Conservation (phyloP, 1,140 invertebrate genomes). For the Drosophila ananassae region DNA sequence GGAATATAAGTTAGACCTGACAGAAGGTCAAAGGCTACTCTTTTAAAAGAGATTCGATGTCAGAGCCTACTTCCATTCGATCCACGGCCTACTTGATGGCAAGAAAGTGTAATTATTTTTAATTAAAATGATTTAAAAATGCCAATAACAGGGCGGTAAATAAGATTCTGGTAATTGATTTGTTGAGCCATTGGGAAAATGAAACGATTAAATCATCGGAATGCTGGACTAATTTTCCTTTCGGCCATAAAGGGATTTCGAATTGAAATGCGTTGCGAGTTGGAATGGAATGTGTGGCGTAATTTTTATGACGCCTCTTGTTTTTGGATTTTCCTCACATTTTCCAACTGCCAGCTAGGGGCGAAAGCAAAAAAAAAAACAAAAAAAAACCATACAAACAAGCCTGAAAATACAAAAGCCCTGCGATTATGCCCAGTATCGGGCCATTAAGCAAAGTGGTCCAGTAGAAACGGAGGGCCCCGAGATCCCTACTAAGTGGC, state of each 20-base stretch:
- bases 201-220: not conserved
- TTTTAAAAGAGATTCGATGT: no score
- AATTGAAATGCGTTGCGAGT: constrained; percentile 5
- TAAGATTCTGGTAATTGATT: not conserved
- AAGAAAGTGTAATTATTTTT: no score
- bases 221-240: constrained; percentile 4
- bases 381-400: constrained; percentile 3
- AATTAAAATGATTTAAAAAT: not conserved
- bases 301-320: constrained; percentile 22
- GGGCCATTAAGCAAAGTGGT: constrained; percentile 29
- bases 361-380: not conserved
- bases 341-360: not conserved
- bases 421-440: constrained; percentile 21
- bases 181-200: not conserved
- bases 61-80: no score
- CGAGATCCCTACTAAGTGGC: constrained; percentile 2
- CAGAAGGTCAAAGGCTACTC: no score
- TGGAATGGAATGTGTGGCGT: not conserved
- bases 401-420: not conserved
- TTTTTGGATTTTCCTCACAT: constrained; percentile 11
- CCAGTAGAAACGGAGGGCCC: constrained; percentile 4
- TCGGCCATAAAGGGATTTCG: constrained; percentile 13
- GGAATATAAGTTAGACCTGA: no score
- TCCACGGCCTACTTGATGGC: no score
- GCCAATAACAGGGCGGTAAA: not conserved